These are phyloP conservation scores for Aporophyla nigra DNA, from an alignment of 2,888 invertebrate genomes.

Conservation along the genomic window DNA sequence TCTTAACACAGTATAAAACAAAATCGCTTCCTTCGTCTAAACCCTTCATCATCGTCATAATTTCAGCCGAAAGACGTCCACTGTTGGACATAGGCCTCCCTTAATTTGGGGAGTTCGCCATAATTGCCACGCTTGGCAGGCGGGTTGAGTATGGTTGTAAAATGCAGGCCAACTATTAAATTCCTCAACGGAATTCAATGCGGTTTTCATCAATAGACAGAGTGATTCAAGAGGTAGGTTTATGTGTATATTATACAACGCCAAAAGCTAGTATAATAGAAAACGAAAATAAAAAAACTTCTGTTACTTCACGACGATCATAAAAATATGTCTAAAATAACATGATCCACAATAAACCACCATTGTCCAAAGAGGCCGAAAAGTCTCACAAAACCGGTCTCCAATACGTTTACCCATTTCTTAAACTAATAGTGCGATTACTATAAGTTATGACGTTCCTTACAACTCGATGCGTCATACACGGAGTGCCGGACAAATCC, in stretches of 20 bases:
- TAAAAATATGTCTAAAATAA: neutral
- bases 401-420: constrained; percentile 57
- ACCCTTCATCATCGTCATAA: too few relatives aligned
- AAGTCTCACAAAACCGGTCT: constrained; percentile 28
- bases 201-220: too few relatives aligned
- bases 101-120: too few relatives aligned
- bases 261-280: neutral
- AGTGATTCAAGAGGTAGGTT: too few relatives aligned
- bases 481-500: constrained; percentile 64
- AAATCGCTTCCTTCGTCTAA: too few relatives aligned
- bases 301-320: neutral
- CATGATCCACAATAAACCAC: neutral
- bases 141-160: too few relatives aligned
- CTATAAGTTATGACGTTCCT: constrained; percentile 61
- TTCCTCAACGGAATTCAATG: too few relatives aligned
- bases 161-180: too few relatives aligned
- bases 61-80: too few relatives aligned
- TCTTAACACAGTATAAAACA: neutral
- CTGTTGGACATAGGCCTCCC: too few relatives aligned
- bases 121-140: too few relatives aligned
- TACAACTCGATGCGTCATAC: constrained; percentile 61
- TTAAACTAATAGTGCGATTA: constrained; percentile 65
- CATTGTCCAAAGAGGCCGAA: neutral
- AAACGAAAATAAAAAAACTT: neutral
- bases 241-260: too few relatives aligned